Evolutionary conservation across 2,888 invertebrate species (phyloP).

Genomic region (Callimorpha dominula): DNA sequence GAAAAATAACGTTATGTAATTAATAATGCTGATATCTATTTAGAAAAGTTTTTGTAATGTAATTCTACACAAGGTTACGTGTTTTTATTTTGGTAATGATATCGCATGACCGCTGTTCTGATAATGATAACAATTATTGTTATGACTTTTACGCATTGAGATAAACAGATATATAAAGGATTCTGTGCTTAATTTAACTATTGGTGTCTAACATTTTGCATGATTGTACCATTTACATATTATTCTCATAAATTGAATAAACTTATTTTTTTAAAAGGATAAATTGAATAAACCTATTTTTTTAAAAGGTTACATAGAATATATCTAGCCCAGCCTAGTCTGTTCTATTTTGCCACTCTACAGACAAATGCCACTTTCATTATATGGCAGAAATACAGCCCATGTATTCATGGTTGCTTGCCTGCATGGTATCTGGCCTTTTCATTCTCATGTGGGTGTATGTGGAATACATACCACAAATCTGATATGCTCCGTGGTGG

Average conservation of each 20-base stretch:
- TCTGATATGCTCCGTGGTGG: no score
- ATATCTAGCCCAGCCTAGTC: no score
- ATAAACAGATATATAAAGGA: background rate
- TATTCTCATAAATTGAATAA: background rate
- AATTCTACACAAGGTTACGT: conserved; percentile 3
- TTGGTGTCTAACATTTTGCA: background rate
- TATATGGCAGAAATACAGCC: no score
- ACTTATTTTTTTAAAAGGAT: background rate
- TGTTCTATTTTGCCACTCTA: no score
- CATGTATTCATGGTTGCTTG: no score
- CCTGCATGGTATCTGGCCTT: no score
- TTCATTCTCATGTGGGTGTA: no score
- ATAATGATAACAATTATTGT: conserved; percentile 22
- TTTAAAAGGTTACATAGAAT: no score
- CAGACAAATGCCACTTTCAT: no score
- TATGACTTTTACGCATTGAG: conserved; percentile 4
- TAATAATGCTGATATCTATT: background rate
- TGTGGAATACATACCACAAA: no score
- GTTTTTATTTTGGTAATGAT: conserved; percentile 18
- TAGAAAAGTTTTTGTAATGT: background rate
- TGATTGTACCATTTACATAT: background rate
- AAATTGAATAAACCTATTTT: background rate
- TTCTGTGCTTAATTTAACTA: background rate
- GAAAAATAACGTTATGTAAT: background rate
- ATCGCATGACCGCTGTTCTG: conserved; percentile 38